These are phyloP conservation scores for Branchipolynoe longqiensis DNA, from an alignment of 2,888 invertebrate genomes.

Conservation along the genomic window DNA sequence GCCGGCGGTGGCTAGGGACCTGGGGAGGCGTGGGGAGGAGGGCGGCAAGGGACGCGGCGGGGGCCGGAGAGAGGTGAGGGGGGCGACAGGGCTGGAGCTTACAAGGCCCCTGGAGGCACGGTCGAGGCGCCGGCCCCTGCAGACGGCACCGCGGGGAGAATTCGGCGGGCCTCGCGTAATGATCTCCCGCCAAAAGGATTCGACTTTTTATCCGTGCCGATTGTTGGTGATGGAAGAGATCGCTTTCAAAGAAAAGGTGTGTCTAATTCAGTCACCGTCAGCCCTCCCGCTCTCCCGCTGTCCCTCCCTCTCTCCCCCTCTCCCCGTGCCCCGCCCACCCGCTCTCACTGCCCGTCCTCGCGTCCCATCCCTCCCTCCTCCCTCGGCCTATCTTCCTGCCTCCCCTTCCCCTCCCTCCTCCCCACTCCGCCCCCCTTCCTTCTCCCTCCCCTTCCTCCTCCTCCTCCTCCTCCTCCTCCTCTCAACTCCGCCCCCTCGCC, in stretches of 20 bases:
- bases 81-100: neutral
- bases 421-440: neutral
- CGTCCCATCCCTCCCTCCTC: neutral
- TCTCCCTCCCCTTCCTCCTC: neutral
- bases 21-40: neutral
- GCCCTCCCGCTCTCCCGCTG: neutral
- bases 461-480: neutral
- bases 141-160: too few species aligned
- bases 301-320: neutral
- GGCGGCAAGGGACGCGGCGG: too few species aligned
- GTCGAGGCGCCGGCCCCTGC: too few species aligned
- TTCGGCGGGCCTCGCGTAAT: neutral
- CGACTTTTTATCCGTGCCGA: conserved; percentile 14
- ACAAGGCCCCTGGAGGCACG: too few species aligned
- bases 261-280: conserved; percentile 22
- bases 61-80: neutral
- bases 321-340: neutral
- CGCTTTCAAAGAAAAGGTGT: neutral
- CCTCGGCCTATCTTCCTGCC: too few species aligned
- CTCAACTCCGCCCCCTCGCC: neutral
- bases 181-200: neutral
- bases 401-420: too few species aligned
- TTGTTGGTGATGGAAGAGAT: conserved; percentile 35
- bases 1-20: too few species aligned
- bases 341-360: neutral